phyloP scores from a whole-genome alignment of 2,113 vertebrate species.

The Coracopsis vasa region DNA sequence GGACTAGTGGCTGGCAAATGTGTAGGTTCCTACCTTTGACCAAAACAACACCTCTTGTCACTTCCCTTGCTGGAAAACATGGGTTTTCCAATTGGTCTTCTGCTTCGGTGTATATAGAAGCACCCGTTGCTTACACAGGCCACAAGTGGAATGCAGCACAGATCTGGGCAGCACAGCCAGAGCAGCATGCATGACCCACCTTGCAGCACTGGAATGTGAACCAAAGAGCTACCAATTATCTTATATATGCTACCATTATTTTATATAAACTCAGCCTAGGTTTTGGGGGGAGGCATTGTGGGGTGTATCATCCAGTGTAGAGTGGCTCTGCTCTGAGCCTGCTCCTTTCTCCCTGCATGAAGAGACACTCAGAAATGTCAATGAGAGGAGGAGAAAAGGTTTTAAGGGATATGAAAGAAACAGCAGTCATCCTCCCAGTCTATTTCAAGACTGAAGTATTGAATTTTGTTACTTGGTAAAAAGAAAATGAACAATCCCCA shows the following conservation, averaged over 20 bases:
- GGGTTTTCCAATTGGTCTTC: background rate
- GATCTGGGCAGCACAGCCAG: background rate
- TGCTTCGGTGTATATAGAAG: background rate
- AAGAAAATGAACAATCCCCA: background rate
- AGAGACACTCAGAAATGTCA: background rate
- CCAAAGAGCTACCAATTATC: background rate
- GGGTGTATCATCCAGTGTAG: background rate
- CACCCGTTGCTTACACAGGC: background rate
- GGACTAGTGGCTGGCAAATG: background rate
- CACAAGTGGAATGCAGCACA: background rate
- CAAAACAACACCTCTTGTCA: background rate
- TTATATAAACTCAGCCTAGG: background rate
- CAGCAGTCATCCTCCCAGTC: fast-evolving
- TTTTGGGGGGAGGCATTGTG: no score
- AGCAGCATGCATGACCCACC: background rate
- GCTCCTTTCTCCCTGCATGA: background rate
- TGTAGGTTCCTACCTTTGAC: no score
- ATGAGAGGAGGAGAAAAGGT: background rate
- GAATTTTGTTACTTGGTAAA: background rate
- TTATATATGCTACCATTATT: no score
- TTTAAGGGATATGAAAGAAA: background rate
- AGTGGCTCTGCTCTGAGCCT: background rate
- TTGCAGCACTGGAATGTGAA: fast-evolving
- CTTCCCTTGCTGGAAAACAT: background rate
- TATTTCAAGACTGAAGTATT: background rate